These are phyloP conservation scores for Megatriorchis doriae DNA, from an alignment of 2,113 vertebrate genomes.

Conservation along the genomic window DNA sequence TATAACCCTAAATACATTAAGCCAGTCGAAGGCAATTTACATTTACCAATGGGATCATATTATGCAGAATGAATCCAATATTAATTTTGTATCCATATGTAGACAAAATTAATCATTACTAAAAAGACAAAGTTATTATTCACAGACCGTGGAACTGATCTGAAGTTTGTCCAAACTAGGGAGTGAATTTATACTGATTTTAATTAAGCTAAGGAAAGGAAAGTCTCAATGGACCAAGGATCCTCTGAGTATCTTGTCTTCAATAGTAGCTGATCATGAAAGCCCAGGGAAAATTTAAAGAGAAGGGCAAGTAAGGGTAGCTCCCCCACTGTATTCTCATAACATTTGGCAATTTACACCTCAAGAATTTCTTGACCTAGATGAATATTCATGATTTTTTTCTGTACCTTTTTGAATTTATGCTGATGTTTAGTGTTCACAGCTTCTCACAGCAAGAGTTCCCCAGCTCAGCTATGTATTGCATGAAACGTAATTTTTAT, in stretches of 20 bases:
- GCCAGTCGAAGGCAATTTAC: not conserved
- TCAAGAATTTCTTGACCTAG: not conserved
- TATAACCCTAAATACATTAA: not conserved
- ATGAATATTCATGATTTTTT: not conserved
- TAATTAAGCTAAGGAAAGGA: not conserved
- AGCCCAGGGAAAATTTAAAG: not conserved
- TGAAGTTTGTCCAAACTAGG: not conserved
- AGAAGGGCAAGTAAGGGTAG: not conserved
- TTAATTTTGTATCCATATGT: not conserved
- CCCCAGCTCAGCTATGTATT: not conserved
- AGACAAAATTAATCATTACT: not conserved
- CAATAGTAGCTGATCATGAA: not conserved
- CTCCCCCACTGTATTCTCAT: not conserved
- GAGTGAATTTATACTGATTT: not conserved
- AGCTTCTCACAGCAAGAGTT: not conserved
- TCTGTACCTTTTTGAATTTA: not conserved
- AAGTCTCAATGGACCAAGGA: not conserved
- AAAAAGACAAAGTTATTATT: not conserved
- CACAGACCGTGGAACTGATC: not conserved
- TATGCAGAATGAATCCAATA: not conserved
- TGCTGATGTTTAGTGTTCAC: not conserved
- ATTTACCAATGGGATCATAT: not conserved
- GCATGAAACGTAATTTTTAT: not conserved
- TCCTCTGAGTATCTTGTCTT: not conserved
- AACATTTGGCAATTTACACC: not conserved